Evolutionary conservation across 2,797 vertebrate genomes (phyloP), one percentile per base, ranked within the genome.

Genomic region (Catamblyrhynchus diadema): DNA sequence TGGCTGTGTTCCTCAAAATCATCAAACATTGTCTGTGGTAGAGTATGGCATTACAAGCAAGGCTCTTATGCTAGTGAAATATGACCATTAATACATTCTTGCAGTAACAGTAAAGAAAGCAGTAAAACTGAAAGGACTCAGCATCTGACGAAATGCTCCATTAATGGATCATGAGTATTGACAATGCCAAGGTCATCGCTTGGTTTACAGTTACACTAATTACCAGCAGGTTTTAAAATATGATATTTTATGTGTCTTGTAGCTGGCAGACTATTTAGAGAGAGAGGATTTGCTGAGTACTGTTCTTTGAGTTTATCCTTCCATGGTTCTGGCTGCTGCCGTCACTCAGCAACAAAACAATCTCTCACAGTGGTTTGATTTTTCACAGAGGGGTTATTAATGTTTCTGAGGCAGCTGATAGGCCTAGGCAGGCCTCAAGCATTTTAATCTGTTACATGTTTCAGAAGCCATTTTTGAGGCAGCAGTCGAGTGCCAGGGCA

Each of bases 221-320:
- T 75, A 44, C 28, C 77, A 81, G 20, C 37, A 71, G 19, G 25
- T 72, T 86, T 83, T 67, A 82, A 81, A 91, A 70, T 25, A 53
- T 0, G 3, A 7, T 24, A 8, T 82, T 94, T 92, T 80, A 59
- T 93, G 45, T 56, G 56, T 33, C 42, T 80, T 71, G 60, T 50
- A 74, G 33, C 45, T 96, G 70, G 30, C 77, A 91, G 70, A 18
- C 53, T 75, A 12, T 86, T 93, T 60, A 72, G 80, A 72, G 42
- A 64, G 23, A 28, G 44, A 35, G 84, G 66, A 64, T 90, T 75
- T 94, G 74, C 53, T 69, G 66, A 90, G 59, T 18, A 5, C 19
- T 51, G 0, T 47, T 79, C 72, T 71, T 66, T 64, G 37, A 51
- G 44, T 92, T 86, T 81, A 72, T 72, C 51, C 66, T 70, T 64